Evolutionary conservation across 2,113 vertebrate species (phyloP), one percentile per base, ranked within the genome.

Genomic region (Alexandromys fortis): DNA sequence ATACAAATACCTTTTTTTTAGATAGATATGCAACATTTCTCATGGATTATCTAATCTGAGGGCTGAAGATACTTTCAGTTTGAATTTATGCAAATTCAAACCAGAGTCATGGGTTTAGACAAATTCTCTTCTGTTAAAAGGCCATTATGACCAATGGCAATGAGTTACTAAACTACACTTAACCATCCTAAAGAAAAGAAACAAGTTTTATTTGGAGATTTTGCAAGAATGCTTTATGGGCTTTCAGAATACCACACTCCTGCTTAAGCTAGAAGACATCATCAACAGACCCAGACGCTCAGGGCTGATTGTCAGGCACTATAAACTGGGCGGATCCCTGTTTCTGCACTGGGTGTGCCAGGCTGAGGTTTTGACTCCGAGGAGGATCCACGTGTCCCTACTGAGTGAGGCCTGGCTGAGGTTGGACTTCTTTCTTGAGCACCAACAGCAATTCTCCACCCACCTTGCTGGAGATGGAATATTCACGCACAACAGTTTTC

Each of bases 151-250:
- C 42, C 47, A 58, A 68, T 6, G 52, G 12, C 19, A 68, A 68
- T 81, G 47, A 93, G n/a, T 30, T 70, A 47, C 73, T 72, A 22
- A 90, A 22, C 24, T 86, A 2, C 42, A 73, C 92, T 95, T 93
- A 19, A 22, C 38, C 72, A 92, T 30, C 67, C 17, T 68, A 86
- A 86, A 94, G 24, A 83, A 89, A 89, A 24, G 75, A 95, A 38
- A 78, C 13, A 58, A 26, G 12, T 85, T 96, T 96, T 94, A 82
- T 96, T 96, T 93, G 73, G 47, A 95, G 72, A 77, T 75, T 75
- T 75, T 86, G 77, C 79, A 87, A 85, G 77, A 86, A 92, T 55
- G 52, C 47, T 90, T 91, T 87, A 75, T 5, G 77, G 63, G 42
- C 35, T 95, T 45, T 67, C 42, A 92, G 89, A 76, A 78, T 38